Evolutionary conservation across 2,113 vertebrate genomes (phyloP).

Genomic region (Porphyrio hochstetteri): DNA sequence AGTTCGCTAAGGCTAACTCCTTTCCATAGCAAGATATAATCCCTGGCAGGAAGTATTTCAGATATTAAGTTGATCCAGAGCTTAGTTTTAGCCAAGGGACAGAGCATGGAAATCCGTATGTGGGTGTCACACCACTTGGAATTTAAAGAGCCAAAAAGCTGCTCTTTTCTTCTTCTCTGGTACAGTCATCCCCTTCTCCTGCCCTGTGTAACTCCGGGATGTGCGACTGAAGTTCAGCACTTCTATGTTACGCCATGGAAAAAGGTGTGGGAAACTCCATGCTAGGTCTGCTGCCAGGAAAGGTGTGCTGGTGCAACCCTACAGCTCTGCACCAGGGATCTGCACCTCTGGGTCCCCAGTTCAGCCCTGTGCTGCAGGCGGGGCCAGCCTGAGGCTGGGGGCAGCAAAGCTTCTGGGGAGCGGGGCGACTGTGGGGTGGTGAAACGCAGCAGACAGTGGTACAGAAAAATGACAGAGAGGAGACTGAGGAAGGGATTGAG

Average conservation of each 20-base stretch:
- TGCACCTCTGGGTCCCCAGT: rapidly evolving
- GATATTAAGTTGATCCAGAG: constrained; percentile 36
- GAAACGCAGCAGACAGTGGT: rapidly evolving
- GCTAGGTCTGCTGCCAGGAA: background rate
- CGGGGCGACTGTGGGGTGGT: rapidly evolving
- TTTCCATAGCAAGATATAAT: constrained; percentile 30
- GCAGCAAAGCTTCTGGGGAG: background rate
- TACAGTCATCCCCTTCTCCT: background rate
- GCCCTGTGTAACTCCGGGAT: background rate
- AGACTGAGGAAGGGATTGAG: background rate
- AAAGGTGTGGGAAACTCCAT: rapidly evolving
- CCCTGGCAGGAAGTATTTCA: constrained; percentile 43
- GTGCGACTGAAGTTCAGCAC: rapidly evolving
- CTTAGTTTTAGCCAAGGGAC: constrained; percentile 19
- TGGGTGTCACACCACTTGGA: background rate
- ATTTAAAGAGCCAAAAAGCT: background rate
- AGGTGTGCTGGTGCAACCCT: rapidly evolving
- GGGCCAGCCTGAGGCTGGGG: rapidly evolving
- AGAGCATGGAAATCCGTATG: background rate
- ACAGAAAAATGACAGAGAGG: background rate
- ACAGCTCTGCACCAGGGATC: rapidly evolving
- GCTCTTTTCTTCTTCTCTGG: background rate
- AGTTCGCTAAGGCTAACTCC: constrained; percentile 43
- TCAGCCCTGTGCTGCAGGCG: background rate
- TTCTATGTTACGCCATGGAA: rapidly evolving